Evolutionary conservation across 2,888 invertebrate genomes (phyloP).

Genomic region (Athetis lepigone): DNA sequence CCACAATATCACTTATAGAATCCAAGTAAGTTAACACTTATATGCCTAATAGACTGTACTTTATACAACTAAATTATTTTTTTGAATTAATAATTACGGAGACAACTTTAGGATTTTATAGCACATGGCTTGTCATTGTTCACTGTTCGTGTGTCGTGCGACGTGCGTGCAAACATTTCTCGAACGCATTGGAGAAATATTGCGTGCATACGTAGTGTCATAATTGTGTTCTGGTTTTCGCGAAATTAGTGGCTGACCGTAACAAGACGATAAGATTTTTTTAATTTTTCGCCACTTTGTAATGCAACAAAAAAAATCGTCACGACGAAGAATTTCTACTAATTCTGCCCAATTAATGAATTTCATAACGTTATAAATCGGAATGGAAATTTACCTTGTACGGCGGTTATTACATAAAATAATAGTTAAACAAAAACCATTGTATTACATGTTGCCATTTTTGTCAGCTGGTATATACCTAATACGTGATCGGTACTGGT

Average conservation of each 20-base stretch:
- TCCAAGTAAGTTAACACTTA: too few species aligned
- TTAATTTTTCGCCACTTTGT: neutral
- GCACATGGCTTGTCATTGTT: too few species aligned
- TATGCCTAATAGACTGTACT: too few species aligned
- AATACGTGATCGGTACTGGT: constrained; percentile 9
- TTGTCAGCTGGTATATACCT: neutral
- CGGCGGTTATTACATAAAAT: neutral
- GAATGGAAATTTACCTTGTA: neutral
- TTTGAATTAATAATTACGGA: too few species aligned
- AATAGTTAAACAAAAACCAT: neutral
- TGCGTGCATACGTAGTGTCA: neutral
- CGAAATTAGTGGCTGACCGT: neutral
- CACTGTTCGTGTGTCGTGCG: constrained; percentile 1
- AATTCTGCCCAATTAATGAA: neutral
- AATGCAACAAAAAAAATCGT: too few species aligned
- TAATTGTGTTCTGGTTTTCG: too few species aligned
- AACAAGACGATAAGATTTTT: neutral
- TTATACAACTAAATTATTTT: too few species aligned
- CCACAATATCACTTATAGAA: too few species aligned
- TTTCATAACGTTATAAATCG: neutral
- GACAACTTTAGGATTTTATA: too few species aligned
- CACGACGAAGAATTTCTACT: neutral
- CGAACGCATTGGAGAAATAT: neutral
- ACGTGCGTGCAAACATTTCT: constrained; percentile 1
- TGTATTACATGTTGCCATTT: constrained; percentile 11